Evolutionary conservation across 2,888 invertebrate species (phyloP), one percentile per base, ranked within the genome.

Genomic region (Alcis repandata): DNA sequence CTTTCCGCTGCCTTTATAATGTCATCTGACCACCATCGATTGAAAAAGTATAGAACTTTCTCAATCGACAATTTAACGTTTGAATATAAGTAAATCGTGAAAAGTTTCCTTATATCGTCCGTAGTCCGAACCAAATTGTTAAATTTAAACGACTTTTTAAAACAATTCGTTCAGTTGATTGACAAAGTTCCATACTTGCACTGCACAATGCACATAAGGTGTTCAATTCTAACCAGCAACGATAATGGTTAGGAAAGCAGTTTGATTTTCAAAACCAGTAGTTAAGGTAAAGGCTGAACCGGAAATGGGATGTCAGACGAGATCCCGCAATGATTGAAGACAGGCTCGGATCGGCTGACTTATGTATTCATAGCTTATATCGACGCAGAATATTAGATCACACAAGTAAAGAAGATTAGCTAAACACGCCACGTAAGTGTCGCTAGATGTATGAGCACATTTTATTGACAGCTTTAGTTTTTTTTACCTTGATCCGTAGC

Each of bases 291-390:
- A 62, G 59, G 62, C 67, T 62, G 60, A 52, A 33, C 40, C 64
- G 84, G 86, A 85, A 86, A 86, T 86, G 78, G 82, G 73, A 85
- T 79, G 86, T 86, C 87, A 77, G 72, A 61, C 73, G 73, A 74
- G 82, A 83, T 83, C 83, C 83, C 75, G 73, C 77, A 74, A 81
- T 86, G 86, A 86, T 85, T 86, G 86, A 86, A 83, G 86, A 84
- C 79, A 76, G 76, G 59, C 59, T 59, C 68, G 77, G 78, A 83
- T 79, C 77, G 79, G 64, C 70, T 71, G 77, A 62, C 59, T 72
- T 68, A 66, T 58, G 58, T 71, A 73, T 73, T 70, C 71, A 71
- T 73, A 68, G 69, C 68, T 65, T 59, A 49, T 63, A 63, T 68
- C 49, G 65, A 68, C 49, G 46, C 22, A 52, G 45, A 54, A 38